phyloP scores from a whole-genome alignment of 2,113 vertebrate genomes.

The Albula glossodonta region DNA sequence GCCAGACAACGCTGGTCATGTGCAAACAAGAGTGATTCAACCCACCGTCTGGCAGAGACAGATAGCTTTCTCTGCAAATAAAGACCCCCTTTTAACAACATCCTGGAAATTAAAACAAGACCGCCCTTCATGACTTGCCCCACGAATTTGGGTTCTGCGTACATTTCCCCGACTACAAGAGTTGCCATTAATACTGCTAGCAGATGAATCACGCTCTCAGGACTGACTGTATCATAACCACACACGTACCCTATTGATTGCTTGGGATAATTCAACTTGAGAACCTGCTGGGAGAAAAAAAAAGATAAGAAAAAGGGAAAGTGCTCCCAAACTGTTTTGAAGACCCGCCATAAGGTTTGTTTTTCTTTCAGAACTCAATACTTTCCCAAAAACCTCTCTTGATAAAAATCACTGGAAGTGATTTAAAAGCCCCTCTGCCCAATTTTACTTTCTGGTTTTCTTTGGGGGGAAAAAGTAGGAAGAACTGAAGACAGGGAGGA shows the following conservation, averaged over 20 bases:
- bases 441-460: too few relatives aligned
- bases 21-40: slow-evolving; percentile 25
- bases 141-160: neutral
- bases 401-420: neutral
- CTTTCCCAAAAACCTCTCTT: neutral
- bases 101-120: neutral
- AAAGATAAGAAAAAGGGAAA: neutral
- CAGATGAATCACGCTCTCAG: slow-evolving; percentile 8
- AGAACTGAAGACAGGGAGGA: too few relatives aligned
- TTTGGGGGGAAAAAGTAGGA: too few relatives aligned
- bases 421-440: too few relatives aligned
- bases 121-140: slow-evolving; percentile 9
- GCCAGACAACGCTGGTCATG: slow-evolving; percentile 13
- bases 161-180: neutral
- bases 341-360: neutral
- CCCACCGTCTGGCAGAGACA: slow-evolving; percentile 9
- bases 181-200: neutral
- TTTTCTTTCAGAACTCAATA: neutral
- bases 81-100: neutral
- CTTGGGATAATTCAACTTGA: neutral
- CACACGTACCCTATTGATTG: neutral
- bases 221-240: neutral
- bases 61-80: slow-evolving; percentile 13
- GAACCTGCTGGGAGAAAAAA: neutral
- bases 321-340: neutral